Base-by-base conservation (phyloP, 2,113 vertebrate species). In the Tichodroma muraria region DNA sequence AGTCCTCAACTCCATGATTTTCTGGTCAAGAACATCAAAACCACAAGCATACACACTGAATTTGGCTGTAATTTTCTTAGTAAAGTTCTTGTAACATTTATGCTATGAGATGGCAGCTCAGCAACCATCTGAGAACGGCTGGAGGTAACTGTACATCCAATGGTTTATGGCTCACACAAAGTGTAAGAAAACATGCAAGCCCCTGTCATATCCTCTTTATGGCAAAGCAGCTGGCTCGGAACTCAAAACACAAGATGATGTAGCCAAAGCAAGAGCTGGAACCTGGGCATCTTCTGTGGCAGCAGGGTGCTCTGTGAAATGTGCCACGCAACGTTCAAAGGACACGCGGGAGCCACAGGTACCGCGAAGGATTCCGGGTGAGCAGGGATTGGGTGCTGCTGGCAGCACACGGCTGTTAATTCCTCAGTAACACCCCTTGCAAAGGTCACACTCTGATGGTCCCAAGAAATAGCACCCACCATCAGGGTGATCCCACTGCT, bases 311-410 rank as follows among this genome's bases (percentile, higher is more conserved):
- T 68, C 28, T 45, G 40, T 45, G 24, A 20, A 76, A 42, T 0
- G 2, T 3, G 1, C 11, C 16, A 4, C 10, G 2, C 13, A 11
- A 9, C 8, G 8, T 9, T 7, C n/a, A 56, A 10, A 8, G 0
- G 4, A 31, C 8, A 15, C 22, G 3, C 2, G 25, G 31, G 35
- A 84, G 9, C 16, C 33, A 52, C n/a, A 13, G 3, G 33, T 2
- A 11, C 4, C 56, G 16, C 59, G 10, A 12, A 4, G 59, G 53
- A 30, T 4, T 38, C 50, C 16, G 19, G 25, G 8, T 9, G 33
- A 3, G 7, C 50, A 52, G 47, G 6, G 35, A 10, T 37, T 12
- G 38, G 24, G 10, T 33, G 42, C 2, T n/a, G 27, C 30, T 56
- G 70, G 20, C 8, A 21, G 9, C 27, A 16, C 24, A 45, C 2